Conservation (phyloP, 2,113 vertebrate species). For the Boulengeromyrus knoepffleri region DNA sequence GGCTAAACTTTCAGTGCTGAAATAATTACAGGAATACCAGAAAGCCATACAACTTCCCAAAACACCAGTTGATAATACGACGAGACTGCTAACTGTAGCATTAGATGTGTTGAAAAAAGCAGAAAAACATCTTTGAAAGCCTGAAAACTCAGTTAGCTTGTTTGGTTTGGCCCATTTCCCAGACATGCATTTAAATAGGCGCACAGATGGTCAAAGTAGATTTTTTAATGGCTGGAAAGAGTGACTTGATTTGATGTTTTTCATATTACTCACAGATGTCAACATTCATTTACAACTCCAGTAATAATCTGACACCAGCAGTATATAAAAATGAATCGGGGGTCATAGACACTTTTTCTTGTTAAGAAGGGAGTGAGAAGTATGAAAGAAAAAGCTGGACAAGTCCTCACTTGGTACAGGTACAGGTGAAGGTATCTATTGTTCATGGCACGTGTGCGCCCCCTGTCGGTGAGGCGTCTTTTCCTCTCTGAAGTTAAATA, state of each 20-base stretch:
- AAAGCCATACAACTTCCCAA: background rate
- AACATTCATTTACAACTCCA: background rate
- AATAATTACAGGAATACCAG: background rate
- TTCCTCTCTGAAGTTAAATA: background rate
- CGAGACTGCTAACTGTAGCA: background rate
- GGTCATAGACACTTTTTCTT: background rate
- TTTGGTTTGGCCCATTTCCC: constrained; percentile 19
- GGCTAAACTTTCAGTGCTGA: background rate
- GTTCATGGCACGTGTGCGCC: background rate
- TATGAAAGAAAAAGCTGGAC: background rate
- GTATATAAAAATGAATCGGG: background rate
- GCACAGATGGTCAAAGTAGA: constrained; percentile 19
- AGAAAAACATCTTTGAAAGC: constrained; percentile 17
- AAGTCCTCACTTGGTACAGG: background rate
- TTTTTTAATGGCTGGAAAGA: constrained; percentile 24
- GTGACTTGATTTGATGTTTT: constrained; percentile 17
- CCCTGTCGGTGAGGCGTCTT: background rate
- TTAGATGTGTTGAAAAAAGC: constrained; percentile 5
- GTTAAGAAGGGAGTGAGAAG: background rate
- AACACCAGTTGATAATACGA: background rate
- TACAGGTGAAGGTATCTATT: background rate
- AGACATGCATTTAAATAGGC: constrained; percentile 19
- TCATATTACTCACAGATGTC: constrained; percentile 20
- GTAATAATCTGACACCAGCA: background rate
- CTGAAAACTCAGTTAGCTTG: constrained; percentile 1